These are phyloP conservation scores for Podarcis lilfordi DNA, from an alignment of 2,797 vertebrate genomes.

Conservation along the genomic window DNA sequence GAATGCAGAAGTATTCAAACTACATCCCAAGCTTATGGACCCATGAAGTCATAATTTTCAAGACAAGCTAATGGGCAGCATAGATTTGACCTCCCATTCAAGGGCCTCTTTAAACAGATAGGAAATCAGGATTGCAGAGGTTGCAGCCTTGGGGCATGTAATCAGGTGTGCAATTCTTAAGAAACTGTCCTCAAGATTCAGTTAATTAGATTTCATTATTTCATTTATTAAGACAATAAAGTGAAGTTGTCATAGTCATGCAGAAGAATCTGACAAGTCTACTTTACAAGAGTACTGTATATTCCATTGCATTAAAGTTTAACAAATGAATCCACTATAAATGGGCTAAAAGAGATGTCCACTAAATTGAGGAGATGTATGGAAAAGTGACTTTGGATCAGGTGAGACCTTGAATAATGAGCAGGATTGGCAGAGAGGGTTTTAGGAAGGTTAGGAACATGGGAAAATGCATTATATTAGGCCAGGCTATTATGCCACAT, in stretches of 20 bases:
- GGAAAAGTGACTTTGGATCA: not conserved
- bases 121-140: not conserved
- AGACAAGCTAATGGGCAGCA: not conserved
- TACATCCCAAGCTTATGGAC: not conserved
- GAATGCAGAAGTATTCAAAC: not conserved
- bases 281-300: not conserved
- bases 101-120: not conserved
- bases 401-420: not conserved
- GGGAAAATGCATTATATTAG: not conserved
- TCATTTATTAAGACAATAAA: constrained; percentile 12
- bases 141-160: not conserved
- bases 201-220: constrained; percentile 16
- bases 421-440: not conserved
- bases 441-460: not conserved
- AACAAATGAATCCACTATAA: not conserved
- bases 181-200: not conserved
- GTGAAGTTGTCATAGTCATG: constrained; percentile 11
- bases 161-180: not conserved
- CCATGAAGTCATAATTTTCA: too few species aligned
- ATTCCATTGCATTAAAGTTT: not conserved
- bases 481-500: not conserved
- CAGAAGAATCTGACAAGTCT: not conserved
- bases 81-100: not conserved
- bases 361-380: not conserved
- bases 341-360: not conserved